A percentile compares a stretch with the other conserved stretches of the same genome.
Conservation (phyloP, 2,797 vertebrate genomes). For the Molothrus ater region DNA sequence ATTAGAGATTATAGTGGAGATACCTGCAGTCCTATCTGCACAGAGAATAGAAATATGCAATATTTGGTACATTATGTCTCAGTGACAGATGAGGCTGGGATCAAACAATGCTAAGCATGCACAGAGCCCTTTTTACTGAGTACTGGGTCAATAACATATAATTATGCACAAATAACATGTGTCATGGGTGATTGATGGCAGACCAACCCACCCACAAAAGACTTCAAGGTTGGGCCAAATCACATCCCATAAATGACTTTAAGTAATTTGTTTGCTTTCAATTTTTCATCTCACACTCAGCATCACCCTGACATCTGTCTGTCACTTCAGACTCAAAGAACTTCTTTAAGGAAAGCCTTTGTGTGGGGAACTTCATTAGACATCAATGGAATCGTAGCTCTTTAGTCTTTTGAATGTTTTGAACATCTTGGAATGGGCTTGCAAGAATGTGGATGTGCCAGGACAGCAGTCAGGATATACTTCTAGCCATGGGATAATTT, state of each 20-base stretch:
- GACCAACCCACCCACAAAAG: not conserved
- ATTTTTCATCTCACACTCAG: not conserved
- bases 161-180: not conserved
- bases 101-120: not conserved
- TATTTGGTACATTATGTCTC: not conserved
- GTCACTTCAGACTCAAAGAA: slow-evolving; percentile 19
- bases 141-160: not conserved
- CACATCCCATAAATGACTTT: not conserved
- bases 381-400: not conserved
- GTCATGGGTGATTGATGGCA: not conserved
- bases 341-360: not conserved
- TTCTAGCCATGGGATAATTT: not conserved
- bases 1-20: not conserved
- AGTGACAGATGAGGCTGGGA: not conserved
- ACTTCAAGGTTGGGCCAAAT: not conserved
- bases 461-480: not conserved
- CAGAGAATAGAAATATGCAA: not conserved
- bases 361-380: not conserved
- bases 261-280: not conserved
- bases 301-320: slow-evolving; percentile 24
- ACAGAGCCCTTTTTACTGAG: not conserved
- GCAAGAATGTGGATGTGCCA: not conserved
- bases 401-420: not conserved
- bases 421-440: not conserved
- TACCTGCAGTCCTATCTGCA: not conserved